Evolutionary conservation across 2,888 invertebrate species (phyloP), one percentile per base, ranked within the genome.

Genomic region (Seira ritae): DNA sequence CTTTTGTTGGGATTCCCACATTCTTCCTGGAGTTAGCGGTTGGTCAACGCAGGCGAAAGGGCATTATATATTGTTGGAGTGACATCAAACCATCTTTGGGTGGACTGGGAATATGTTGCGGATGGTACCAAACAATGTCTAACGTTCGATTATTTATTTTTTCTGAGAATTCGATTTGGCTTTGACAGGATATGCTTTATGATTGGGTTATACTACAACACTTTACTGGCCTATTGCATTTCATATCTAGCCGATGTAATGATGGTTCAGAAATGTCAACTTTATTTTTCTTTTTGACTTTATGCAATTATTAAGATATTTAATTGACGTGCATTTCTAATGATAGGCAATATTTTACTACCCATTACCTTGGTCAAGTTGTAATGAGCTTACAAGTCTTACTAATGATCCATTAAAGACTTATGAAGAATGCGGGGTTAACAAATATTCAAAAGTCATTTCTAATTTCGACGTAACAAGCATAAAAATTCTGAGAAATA

Each of bases 21-120:
- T 86, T 86, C 42, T 82, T 84, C 60, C 24, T 86, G 55, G 86
- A 86, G 62, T 66, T 86, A 3, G 81, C 84, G 0, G 74, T 87
- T 10, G 87, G 87, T 12, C 87, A 87, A 24, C 50, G 87, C 3
- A n/a, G 81, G 10, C 31, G 82, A 8, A 87, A 84, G 70, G 85
- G 87, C 3, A 60, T 77, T 0, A 42, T 85, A 12, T 71, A 74
- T n/a, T 62, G 65, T 1, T 87, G 87, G 87, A 68, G 69, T 55
- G 77, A 85, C 50, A 74, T 85, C 1, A 78, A 81, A 22, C 87
- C 84, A 1, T 69, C 24, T 10, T 31, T 85, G 15, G 85, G 77
- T 0, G 87, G 87, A 2, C 62, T 87, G 17, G 87, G 87, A 8
- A 42, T 87, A 12, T 65, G 69, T 24, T 75, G 75, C 37, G 84